A percentile compares a stretch with the other conserved stretches of the same genome.
phyloP scores from a whole-genome alignment of 2,888 invertebrate species.

The Caenorhabditis wallacei region DNA sequence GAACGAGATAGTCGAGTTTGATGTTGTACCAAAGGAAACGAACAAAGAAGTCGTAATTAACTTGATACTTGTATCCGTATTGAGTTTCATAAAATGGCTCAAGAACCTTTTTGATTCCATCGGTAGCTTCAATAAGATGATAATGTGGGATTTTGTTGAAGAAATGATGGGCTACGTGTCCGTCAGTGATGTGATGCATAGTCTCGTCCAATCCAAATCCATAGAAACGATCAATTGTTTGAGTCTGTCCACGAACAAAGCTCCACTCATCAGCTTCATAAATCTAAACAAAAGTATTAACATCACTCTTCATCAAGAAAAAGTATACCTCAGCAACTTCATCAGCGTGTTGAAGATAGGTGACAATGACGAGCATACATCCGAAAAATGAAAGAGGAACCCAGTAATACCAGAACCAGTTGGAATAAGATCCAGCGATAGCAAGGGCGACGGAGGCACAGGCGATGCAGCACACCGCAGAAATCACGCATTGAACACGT shows the following conservation, averaged over 20 bases:
- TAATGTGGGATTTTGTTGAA: slow-evolving; percentile 81
- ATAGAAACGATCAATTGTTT: slow-evolving; percentile 72
- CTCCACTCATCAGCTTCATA: slow-evolving; percentile 77
- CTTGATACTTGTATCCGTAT: slow-evolving; percentile 74
- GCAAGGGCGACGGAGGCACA: slow-evolving; percentile 73
- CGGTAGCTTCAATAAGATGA: slow-evolving; percentile 79
- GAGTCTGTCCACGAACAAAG: slow-evolving; percentile 72
- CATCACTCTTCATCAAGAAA: not conserved
- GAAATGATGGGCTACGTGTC: slow-evolving; percentile 81
- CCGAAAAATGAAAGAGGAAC: slow-evolving; percentile 77
- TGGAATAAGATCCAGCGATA: slow-evolving; percentile 67
- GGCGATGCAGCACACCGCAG: slow-evolving; percentile 70
- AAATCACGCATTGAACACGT: slow-evolving; percentile 78
- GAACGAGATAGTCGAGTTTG: slow-evolving; percentile 78
- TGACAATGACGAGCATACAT: slow-evolving; percentile 76
- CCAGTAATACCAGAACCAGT: slow-evolving; percentile 76
- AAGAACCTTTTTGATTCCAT: slow-evolving; percentile 71
- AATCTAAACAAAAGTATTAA: slow-evolving; percentile 42
- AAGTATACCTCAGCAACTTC: slow-evolving; percentile 72
- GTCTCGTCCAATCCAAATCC: slow-evolving; percentile 71
- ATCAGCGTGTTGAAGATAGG: slow-evolving; percentile 77
- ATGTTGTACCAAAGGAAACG: slow-evolving; percentile 78
- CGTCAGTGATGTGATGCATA: slow-evolving; percentile 74
- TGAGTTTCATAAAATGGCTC: slow-evolving; percentile 72
- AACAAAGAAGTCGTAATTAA: slow-evolving; percentile 75